phyloP scores from a whole-genome alignment of 1,140 invertebrate genomes.

The Philaenus spumarius region DNA sequence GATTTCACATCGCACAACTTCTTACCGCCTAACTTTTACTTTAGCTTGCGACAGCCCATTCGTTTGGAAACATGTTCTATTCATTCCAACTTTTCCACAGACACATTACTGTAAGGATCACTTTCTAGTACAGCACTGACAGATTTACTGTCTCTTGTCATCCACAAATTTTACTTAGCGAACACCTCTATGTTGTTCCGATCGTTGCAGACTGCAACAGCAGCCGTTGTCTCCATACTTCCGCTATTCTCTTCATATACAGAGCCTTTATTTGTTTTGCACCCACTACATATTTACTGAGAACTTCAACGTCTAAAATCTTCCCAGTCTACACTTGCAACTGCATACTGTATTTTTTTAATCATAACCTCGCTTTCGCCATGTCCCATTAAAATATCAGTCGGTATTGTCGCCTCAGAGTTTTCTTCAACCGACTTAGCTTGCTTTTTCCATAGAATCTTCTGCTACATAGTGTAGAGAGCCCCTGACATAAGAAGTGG shows the following conservation, averaged over 20 bases:
- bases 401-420: no score
- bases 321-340: constrained; percentile 18
- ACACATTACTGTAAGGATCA: constrained; percentile 14
- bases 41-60: background rate
- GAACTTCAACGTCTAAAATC: constrained; percentile 19
- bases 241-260: constrained; percentile 23
- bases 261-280: background rate
- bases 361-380: constrained; percentile 21
- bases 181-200: constrained; percentile 10
- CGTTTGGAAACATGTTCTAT: constrained; percentile 19
- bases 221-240: constrained; percentile 26
- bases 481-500: background rate
- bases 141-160: constrained; percentile 24
- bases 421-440: constrained; percentile 8
- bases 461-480: background rate
- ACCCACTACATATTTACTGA: constrained; percentile 21
- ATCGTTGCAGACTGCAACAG: constrained; percentile 25
- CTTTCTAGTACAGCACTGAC: constrained; percentile 1
- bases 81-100: constrained; percentile 19
- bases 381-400: constrained; percentile 23
- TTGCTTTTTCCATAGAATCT: constrained; percentile 2
- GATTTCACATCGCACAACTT: background rate
- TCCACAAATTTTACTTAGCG: constrained; percentile 23
- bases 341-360: constrained; percentile 16
- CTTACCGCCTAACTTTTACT: background rate